Conservation (phyloP, 2,888 invertebrate species). For the Hemaris fuciformis region DNA sequence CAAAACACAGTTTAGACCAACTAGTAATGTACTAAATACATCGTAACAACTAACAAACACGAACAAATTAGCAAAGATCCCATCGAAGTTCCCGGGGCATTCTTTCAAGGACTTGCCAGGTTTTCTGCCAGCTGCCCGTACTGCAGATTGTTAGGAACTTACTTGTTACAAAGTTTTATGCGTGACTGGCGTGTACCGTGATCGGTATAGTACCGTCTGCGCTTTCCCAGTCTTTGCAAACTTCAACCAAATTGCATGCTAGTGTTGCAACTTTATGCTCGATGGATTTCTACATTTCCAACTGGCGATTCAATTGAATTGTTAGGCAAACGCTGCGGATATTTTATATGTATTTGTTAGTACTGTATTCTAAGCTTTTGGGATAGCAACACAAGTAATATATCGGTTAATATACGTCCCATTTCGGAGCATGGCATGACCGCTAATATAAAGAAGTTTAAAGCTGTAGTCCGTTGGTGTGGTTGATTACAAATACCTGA, state of each 20-base stretch:
- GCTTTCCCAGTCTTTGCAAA: neutral
- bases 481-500: too few species aligned
- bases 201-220: neutral
- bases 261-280: neutral
- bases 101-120: neutral
- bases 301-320: neutral
- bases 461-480: too few species aligned
- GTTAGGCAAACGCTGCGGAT: neutral
- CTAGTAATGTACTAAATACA: neutral
- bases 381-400: too few species aligned
- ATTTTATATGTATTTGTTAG: neutral
- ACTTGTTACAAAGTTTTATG: constrained; percentile 26
- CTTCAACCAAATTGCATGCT: neutral
- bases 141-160: constrained; percentile 4
- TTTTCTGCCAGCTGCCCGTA: neutral
- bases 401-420: too few species aligned
- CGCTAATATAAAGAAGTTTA: too few species aligned
- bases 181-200: constrained; percentile 27
- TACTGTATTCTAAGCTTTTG: neutral
- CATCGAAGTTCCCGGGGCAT: neutral
- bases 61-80: neutral
- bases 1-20: too few species aligned
- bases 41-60: neutral
- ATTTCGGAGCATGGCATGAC: too few species aligned
- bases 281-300: neutral